Base-by-base conservation (phyloP, 2,113 vertebrate genomes). In the Syngnathoides biaculeatus region DNA sequence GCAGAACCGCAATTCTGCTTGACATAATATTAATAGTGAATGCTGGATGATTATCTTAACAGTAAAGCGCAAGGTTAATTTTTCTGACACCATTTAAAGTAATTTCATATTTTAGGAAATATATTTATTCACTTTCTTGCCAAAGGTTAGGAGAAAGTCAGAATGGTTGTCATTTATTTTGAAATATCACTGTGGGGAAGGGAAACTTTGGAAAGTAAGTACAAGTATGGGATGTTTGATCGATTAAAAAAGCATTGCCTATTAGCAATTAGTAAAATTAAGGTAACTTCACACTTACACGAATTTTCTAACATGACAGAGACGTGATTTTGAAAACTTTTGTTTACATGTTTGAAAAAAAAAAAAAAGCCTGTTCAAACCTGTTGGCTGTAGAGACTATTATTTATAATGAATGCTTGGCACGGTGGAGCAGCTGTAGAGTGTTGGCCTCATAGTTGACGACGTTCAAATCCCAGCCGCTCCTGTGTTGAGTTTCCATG, bases 1-100 rank as follows among this genome's bases (percentile, higher is more conserved):
- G 48, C 27, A 50, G 55, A n/a, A 17, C 2, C 38, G 65, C 15
- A 67, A 48, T 68, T 77, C 35, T 69, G 66, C 68, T 74, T 38
- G 66, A 75, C 15, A 13, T 42, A 64, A 17, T 52, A 63, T 39
- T 48, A 22, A 67, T 68, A 67, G 5, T 65, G 58, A 71, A 55
- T 42, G 17, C 55, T 57, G 52, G 38, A 70, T 67, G 53, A 26
- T 13, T 8, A 12, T 57, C 30, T 45, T 45, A 62, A 22, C 42
- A 62, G 65, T 56, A 73, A 47, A 12, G 11, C 45, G 13, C 6
- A 12, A 24, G 1, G 30, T 69, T 24, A 57, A 30, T 74, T 73
- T 35, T 65, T 48, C 17, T 19, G 7, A 22, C 27, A 76, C 63
- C 42, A 65, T 30, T 22, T 30, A 20, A 56, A 61, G 53, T 19